These are phyloP conservation scores for Halcyon badia DNA, from an alignment of 2,797 vertebrate genomes.

Conservation along the genomic window DNA sequence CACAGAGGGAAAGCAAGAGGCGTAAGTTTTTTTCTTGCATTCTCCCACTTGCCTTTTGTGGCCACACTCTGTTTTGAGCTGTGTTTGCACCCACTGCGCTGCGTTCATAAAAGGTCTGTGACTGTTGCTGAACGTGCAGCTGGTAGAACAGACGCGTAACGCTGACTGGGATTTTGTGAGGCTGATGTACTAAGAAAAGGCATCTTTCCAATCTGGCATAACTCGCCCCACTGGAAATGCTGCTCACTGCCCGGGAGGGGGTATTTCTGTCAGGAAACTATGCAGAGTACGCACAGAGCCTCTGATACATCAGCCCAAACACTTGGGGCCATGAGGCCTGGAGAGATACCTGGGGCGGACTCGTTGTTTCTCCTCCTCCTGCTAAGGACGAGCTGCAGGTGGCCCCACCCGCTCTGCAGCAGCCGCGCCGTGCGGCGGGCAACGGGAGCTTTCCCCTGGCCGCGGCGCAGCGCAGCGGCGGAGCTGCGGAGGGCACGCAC, in stretches of 20 bases:
- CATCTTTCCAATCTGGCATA: neutral
- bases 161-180: neutral
- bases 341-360: too few relatives aligned
- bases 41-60: neutral
- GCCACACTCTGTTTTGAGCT: neutral
- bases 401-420: rapidly evolving
- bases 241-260: neutral
- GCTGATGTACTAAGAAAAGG: neutral
- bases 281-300: rapidly evolving
- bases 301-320: neutral
- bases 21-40: neutral
- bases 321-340: neutral
- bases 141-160: neutral
- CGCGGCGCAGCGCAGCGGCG: neutral
- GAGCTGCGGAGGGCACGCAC: neutral
- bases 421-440: neutral
- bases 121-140: neutral
- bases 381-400: neutral
- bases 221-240: rapidly evolving
- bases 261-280: neutral
- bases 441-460: too few relatives aligned
- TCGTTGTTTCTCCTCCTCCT: neutral
- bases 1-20: neutral
- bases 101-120: neutral
- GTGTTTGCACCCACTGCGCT: neutral